A percentile compares a stretch with the other conserved stretches of the same genome.
These are phyloP conservation scores for Melinopterus prodromus DNA, from an alignment of 2,888 invertebrate genomes.

Conservation along the genomic window DNA sequence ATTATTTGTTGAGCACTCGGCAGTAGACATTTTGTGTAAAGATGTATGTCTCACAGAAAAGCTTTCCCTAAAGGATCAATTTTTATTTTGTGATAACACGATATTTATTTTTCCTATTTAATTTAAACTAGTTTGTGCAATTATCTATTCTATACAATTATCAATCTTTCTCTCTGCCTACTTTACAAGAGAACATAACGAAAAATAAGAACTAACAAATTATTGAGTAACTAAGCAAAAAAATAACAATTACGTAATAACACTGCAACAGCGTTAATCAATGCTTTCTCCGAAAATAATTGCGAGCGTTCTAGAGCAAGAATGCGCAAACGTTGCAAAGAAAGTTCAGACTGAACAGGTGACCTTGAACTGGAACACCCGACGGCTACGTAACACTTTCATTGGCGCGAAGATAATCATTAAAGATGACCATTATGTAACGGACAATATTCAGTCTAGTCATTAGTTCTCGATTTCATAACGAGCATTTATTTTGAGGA, in stretches of 20 bases:
- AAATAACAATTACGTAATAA: neutral
- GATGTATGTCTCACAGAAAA: no score
- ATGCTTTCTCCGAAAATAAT: conserved; percentile 4
- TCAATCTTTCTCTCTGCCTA: no score
- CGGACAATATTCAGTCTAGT: neutral
- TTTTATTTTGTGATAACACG: no score
- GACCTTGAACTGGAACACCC: neutral
- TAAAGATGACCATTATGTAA: neutral
- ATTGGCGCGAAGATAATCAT: neutral
- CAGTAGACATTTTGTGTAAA: no score
- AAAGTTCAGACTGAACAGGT: neutral
- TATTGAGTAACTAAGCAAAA: neutral
- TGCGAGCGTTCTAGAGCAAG: neutral
- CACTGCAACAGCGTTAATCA: neutral
- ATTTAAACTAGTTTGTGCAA: no score
- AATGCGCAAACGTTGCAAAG: neutral
- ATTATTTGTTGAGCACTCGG: no score
- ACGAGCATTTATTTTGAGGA: neutral
- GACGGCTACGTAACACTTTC: neutral
- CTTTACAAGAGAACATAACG: no score
- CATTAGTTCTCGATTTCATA: neutral
- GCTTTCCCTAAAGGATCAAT: no score
- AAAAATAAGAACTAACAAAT: neutral
- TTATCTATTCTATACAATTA: no score
- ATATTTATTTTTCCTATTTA: no score